Conservation (phyloP, 2,113 vertebrate species). For the Solea senegalensis region DNA sequence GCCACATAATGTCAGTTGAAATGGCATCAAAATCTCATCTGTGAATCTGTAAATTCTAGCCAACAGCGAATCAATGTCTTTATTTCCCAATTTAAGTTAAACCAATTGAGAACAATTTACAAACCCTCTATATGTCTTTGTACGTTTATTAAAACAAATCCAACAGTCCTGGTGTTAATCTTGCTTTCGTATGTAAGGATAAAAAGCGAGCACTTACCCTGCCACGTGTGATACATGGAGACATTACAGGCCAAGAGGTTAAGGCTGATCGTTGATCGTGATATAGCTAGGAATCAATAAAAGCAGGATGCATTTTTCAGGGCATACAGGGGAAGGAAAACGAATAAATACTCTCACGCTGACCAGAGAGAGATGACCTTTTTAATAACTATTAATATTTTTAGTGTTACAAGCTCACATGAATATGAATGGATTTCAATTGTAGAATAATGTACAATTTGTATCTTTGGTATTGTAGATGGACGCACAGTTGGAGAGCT, state of each 20-base stretch:
- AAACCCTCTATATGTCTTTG: background rate
- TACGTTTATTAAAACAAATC: background rate
- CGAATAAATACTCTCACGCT: constrained; percentile 31
- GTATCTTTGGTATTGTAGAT: background rate
- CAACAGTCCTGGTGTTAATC: background rate
- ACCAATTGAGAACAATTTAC: background rate
- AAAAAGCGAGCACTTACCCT: constrained; percentile 21
- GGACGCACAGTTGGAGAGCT: background rate
- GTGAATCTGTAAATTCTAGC: too few species aligned
- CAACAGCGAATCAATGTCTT: background rate
- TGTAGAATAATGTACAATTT: background rate
- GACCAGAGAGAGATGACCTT: constrained; percentile 13
- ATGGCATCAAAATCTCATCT: background rate
- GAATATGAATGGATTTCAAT: too few species aligned
- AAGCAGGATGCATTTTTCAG: constrained; percentile 34
- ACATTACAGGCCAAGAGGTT: constrained; percentile 51
- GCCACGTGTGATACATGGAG: constrained; percentile 37
- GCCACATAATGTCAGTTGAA: background rate
- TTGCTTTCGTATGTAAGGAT: constrained; percentile 15
- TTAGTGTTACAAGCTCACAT: background rate
- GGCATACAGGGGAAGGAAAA: constrained; percentile 12
- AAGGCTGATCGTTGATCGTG: constrained; percentile 39
- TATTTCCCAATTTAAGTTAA: background rate
- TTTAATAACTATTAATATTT: background rate
- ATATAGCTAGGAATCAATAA: constrained; percentile 44